A percentile compares a stretch with the other conserved stretches of the same genome.
Conservation (phyloP, 2,888 invertebrate species). For the Bruchidius siliquastri region DNA sequence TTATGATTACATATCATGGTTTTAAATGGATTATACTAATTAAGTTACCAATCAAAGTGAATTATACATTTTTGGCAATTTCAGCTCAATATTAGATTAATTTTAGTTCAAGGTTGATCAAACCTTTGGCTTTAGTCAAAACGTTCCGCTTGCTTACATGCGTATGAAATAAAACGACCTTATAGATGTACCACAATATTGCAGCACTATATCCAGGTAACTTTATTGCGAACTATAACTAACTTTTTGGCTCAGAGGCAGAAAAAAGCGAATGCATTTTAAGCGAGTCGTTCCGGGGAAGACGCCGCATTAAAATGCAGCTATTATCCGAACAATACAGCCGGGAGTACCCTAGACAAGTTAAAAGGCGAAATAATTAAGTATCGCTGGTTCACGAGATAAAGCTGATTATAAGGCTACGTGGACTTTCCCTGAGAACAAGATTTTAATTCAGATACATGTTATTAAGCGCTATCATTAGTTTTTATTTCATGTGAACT, state of each 20-base stretch:
- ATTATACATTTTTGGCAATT: too few species aligned
- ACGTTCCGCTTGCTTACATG: too few species aligned
- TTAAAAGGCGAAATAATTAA: slow-evolving; percentile 34
- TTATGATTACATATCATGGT: too few species aligned
- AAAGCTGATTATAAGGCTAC: slow-evolving; percentile 27
- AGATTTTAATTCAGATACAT: slow-evolving; percentile 33
- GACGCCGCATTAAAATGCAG: not conserved
- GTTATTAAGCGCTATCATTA: slow-evolving; percentile 34
- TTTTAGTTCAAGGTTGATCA: too few species aligned
- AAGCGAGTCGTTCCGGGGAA: not conserved
- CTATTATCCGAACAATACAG: slow-evolving; percentile 23
- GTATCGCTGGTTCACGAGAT: slow-evolving; percentile 31
- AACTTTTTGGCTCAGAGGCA: not conserved
- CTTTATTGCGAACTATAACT: not conserved
- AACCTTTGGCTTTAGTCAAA: too few species aligned
- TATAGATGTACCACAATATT: not conserved
- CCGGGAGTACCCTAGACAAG: slow-evolving; percentile 21
- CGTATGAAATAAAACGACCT: too few species aligned
- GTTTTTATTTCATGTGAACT: slow-evolving; percentile 34
- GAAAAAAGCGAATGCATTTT: not conserved
- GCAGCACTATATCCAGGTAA: not conserved
- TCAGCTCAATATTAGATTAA: too few species aligned
- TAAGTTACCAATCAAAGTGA: too few species aligned
- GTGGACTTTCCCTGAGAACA: slow-evolving; percentile 34
- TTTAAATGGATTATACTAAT: too few species aligned